phyloP scores from a whole-genome alignment of 2,888 invertebrate species.

The Synanthedon tipuliformis region DNA sequence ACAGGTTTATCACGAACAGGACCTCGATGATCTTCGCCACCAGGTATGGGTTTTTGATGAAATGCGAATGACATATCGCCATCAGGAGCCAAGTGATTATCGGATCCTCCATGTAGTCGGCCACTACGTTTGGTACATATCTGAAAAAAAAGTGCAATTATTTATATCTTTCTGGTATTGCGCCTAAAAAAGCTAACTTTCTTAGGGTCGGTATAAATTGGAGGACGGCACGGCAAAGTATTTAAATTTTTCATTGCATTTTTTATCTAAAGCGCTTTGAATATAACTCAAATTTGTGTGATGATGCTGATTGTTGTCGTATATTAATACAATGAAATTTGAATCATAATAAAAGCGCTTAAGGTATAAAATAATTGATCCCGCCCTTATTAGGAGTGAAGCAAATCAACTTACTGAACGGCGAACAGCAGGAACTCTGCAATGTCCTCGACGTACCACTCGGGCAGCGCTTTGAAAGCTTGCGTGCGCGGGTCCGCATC shows the following conservation, averaged over 20 bases:
- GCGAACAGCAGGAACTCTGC: slow-evolving; percentile 95
- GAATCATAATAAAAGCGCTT: no score
- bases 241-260: no score
- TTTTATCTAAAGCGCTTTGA: no score
- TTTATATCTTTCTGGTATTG: not conserved
- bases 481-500: slow-evolving; percentile 53
- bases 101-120: slow-evolving; percentile 82
- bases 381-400: not conserved
- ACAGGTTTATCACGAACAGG: slow-evolving; percentile 81
- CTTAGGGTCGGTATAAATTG: no score
- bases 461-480: slow-evolving; percentile 91
- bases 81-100: slow-evolving; percentile 90
- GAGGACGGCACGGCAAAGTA: no score
- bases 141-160: slow-evolving; percentile 48
- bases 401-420: slow-evolving; percentile 80
- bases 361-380: not conserved
- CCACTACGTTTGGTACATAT: slow-evolving; percentile 80
- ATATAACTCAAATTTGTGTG: no score
- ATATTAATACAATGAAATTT: no score
- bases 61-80: slow-evolving; percentile 89
- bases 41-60: slow-evolving; percentile 96
- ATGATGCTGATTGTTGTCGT: not conserved
- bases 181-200: no score
- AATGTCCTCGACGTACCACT: slow-evolving; percentile 98
- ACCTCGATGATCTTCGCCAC: slow-evolving; percentile 97